phyloP scores from a whole-genome alignment of 2,888 invertebrate species.

The Galerucella nymphaeae region DNA sequence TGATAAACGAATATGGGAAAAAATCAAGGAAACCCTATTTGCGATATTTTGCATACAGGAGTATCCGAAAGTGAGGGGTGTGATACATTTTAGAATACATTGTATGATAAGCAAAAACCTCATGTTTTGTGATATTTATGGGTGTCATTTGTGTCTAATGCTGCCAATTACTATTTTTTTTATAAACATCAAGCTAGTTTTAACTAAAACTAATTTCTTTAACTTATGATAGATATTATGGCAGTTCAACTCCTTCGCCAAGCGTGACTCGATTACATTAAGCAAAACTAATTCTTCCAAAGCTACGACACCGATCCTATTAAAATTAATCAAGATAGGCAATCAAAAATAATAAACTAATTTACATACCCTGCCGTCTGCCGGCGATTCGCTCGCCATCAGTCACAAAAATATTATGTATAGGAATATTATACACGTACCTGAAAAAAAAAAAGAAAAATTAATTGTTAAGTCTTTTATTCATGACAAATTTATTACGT shows the following conservation, averaged over 20 bases:
- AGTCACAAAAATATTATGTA: conserved; percentile 32
- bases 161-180: not conserved
- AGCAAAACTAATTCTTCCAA: conserved; percentile 20
- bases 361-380: conserved; percentile 44
- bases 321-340: conserved; percentile 40
- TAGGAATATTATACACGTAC: conserved; percentile 39
- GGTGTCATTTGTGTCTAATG: too few species aligned
- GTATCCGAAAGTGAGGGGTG: too few species aligned
- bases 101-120: too few species aligned
- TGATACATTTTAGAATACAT: too few species aligned
- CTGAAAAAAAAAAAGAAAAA: conserved; percentile 45
- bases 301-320: conserved; percentile 29
- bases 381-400: conserved; percentile 10
- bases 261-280: conserved; percentile 29
- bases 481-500: conserved; percentile 48
- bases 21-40: too few species aligned
- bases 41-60: too few species aligned
- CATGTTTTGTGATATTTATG: too few species aligned
- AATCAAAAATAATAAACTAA: conserved; percentile 39
- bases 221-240: not conserved
- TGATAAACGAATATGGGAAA: too few species aligned
- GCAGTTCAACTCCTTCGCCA: not conserved
- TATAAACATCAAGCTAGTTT: not conserved
- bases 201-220: not conserved
- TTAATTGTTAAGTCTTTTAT: conserved; percentile 45